Percentiles rank a stretch among this genome's conserved stretches.
phyloP scores from a whole-genome alignment of 2,797 vertebrate genomes.

The Triplophysa yarkandensis region DNA sequence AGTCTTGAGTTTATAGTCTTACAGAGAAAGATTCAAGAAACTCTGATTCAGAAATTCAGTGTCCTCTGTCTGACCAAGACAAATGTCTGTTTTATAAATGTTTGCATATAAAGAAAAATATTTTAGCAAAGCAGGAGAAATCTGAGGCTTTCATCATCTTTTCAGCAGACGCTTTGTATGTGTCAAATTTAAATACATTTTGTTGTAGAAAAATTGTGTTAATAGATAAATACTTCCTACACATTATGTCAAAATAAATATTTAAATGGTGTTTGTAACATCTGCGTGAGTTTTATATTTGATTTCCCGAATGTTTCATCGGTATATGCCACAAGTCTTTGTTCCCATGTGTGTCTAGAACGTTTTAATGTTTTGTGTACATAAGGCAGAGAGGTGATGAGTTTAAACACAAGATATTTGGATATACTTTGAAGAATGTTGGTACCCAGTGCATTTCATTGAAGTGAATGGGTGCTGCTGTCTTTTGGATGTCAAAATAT shows the following conservation, averaged over 20 bases:
- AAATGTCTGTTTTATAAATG: constrained; percentile 26
- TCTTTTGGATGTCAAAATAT: too few species aligned
- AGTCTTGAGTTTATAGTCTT: constrained; percentile 4
- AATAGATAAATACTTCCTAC: neutral
- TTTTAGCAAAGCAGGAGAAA: neutral
- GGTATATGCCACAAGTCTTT: too few species aligned
- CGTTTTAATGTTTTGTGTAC: too few species aligned
- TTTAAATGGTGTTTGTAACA: neutral
- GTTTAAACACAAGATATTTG: too few species aligned
- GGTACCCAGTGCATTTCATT: too few species aligned
- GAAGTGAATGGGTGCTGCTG: too few species aligned
- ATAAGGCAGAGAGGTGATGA: too few species aligned
- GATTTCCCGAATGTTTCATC: too few species aligned
- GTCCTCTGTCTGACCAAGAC: neutral
- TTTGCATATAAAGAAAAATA: neutral
- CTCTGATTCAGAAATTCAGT: constrained; percentile 8
- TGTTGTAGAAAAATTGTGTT: neutral
- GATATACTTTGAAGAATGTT: too few species aligned
- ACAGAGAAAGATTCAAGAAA: constrained; percentile 10
- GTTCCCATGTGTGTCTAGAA: too few species aligned
- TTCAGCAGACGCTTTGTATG: neutral
- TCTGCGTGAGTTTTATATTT: too few species aligned
- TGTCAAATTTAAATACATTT: neutral
- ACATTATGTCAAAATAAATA: constrained; percentile 15
- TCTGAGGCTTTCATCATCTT: neutral